phyloP scores from a whole-genome alignment of 2,888 invertebrate genomes.

The Caenorhabditis japonica region DNA sequence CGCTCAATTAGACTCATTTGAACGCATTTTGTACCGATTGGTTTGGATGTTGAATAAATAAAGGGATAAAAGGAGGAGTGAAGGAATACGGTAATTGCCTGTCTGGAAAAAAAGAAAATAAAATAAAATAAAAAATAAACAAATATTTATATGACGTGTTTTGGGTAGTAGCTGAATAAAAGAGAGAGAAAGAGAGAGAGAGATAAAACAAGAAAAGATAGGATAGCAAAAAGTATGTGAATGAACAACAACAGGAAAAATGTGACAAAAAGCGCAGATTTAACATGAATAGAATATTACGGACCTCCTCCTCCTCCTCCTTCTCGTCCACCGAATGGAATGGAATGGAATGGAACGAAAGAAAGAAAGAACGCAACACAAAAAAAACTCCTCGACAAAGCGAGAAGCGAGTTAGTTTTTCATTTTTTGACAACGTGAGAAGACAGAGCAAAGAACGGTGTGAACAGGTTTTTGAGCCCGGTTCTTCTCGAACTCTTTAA shows the following conservation, averaged over 20 bases:
- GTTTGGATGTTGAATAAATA: too few species aligned
- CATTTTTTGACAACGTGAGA: conserved; percentile 1
- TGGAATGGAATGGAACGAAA: not conserved
- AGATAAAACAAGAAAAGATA: not conserved
- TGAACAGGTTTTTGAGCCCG: conserved; percentile 31
- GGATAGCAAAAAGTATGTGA: not conserved
- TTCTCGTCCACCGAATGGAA: not conserved
- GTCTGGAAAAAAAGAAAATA: not conserved
- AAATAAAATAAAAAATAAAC: not conserved
- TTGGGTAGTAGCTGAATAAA: too few species aligned
- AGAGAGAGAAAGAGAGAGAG: conserved; percentile 1
- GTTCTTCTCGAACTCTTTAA: conserved; percentile 5
- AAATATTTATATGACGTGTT: too few species aligned
- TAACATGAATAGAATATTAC: conserved; percentile 37
- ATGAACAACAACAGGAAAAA: conserved; percentile 35
- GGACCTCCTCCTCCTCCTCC: conserved; percentile 6
- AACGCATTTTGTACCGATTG: too few species aligned
- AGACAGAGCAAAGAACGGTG: conserved; percentile 27
- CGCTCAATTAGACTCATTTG: not conserved
- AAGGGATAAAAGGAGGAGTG: too few species aligned
- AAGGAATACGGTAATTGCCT: not conserved
- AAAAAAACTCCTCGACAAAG: too few species aligned
- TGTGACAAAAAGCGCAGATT: conserved; percentile 46
- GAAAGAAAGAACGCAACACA: too few species aligned
- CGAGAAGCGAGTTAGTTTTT: too few species aligned